phyloP scores from a whole-genome alignment of 2,113 vertebrate species.

The Microcebus tavaratra region DNA sequence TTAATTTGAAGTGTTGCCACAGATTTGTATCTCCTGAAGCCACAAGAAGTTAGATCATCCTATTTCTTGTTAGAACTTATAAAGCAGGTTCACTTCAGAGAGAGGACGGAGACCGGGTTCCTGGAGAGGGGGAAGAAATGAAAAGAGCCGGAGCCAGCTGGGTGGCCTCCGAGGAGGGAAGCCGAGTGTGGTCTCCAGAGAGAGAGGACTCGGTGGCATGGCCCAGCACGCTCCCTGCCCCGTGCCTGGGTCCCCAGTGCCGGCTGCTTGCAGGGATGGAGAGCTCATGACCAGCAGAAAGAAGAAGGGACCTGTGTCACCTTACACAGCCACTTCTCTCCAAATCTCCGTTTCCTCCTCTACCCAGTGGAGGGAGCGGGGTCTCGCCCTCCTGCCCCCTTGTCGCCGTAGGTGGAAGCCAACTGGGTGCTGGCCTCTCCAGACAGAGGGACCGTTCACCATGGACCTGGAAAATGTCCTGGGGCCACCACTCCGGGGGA shows the following conservation, averaged over 20 bases:
- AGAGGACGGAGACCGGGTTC: not conserved
- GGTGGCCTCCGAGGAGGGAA: not conserved
- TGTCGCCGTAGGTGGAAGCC: fast-evolving
- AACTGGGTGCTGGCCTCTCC: fast-evolving
- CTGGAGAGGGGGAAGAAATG: not conserved
- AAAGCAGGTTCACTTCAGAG: slow-evolving; percentile 65
- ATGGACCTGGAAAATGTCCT: not conserved
- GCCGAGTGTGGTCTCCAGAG: not conserved
- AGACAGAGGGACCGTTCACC: fast-evolving
- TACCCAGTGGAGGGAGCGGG: fast-evolving
- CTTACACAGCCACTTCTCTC: not conserved
- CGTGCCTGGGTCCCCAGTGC: fast-evolving
- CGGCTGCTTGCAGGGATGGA: not conserved
- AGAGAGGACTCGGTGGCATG: fast-evolving
- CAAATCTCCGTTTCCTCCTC: not conserved
- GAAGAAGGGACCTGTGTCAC: fast-evolving
- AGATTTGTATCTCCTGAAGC: slow-evolving; percentile 77
- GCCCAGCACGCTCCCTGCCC: fast-evolving
- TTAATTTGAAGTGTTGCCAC: slow-evolving; percentile 79
- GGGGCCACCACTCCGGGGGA: not conserved
- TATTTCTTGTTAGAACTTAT: slow-evolving; percentile 70
- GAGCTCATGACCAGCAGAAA: not conserved
- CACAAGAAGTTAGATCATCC: slow-evolving; percentile 71
- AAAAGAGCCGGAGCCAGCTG: not conserved
- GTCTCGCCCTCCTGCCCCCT: fast-evolving